phyloP scores from a whole-genome alignment of 2,888 invertebrate genomes.

The Mamestra brassicae region DNA sequence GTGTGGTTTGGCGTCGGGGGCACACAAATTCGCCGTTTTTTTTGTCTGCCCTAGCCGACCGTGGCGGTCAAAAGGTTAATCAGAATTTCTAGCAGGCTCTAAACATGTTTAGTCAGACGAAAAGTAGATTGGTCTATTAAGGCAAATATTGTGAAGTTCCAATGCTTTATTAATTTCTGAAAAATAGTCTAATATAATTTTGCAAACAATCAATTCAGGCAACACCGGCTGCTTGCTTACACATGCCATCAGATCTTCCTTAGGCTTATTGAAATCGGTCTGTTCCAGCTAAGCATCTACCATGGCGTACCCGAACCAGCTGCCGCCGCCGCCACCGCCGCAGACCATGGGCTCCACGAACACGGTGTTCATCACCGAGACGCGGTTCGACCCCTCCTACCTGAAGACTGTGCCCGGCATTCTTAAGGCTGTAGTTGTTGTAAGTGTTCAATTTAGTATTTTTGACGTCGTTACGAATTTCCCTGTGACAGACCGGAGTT shows the following conservation, averaged over 20 bases:
- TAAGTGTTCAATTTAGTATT: constrained; percentile 71
- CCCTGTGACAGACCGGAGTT: too few species aligned
- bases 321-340: constrained; percentile 71
- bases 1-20: too few species aligned
- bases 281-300: constrained; percentile 55
- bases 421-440: constrained; percentile 79
- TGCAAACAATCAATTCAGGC: too few species aligned
- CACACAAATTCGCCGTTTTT: too few species aligned
- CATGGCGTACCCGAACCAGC: constrained; percentile 80
- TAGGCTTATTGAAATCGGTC: not conserved
- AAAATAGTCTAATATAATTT: not conserved
- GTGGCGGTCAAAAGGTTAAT: too few species aligned
- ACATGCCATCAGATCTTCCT: too few species aligned
- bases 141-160: not conserved
- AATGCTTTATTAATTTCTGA: not conserved
- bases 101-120: not conserved
- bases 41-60: too few species aligned
- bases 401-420: constrained; percentile 81
- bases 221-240: too few species aligned
- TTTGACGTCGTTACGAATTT: too few species aligned
- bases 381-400: constrained; percentile 82
- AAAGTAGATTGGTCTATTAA: not conserved
- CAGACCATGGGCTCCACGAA: constrained; percentile 85
- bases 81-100: too few species aligned
- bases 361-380: constrained; percentile 83